These are phyloP conservation scores for Scalopus aquaticus DNA, from an alignment of 2,113 vertebrate genomes.

Conservation along the genomic window DNA sequence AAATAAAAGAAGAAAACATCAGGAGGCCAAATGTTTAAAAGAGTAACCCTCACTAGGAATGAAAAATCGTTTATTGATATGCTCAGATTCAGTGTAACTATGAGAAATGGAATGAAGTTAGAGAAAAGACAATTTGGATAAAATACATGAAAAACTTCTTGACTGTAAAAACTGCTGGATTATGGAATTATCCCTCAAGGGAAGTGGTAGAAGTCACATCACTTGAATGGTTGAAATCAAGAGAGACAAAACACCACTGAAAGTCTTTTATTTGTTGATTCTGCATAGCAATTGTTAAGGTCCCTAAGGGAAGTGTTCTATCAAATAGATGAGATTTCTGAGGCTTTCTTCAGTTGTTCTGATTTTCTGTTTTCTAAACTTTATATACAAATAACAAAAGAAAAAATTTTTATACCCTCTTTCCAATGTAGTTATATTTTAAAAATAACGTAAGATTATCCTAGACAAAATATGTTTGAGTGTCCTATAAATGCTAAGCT, in stretches of 20 bases:
- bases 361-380: background rate
- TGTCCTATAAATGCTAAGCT: background rate
- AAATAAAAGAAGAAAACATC: slow-evolving; percentile 4
- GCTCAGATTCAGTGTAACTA: background rate
- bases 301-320: slow-evolving; percentile 7
- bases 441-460: background rate
- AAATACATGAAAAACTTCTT: slow-evolving; percentile 31
- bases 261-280: slow-evolving; percentile 56
- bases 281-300: slow-evolving; percentile 36
- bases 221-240: slow-evolving; percentile 36
- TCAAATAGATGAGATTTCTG: slow-evolving; percentile 29
- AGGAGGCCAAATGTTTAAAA: background rate
- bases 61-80: slow-evolving; percentile 12
- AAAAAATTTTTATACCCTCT: background rate
- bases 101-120: background rate
- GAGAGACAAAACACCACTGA: slow-evolving; percentile 35
- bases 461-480: background rate
- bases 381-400: background rate
- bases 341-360: background rate
- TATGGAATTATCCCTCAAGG: slow-evolving; percentile 21
- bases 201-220: slow-evolving; percentile 1
- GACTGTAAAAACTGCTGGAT: background rate
- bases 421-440: background rate
- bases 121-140: background rate
- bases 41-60: background rate